phyloP scores from a whole-genome alignment of 2,888 invertebrate genomes.

The Terebella lapidaria region DNA sequence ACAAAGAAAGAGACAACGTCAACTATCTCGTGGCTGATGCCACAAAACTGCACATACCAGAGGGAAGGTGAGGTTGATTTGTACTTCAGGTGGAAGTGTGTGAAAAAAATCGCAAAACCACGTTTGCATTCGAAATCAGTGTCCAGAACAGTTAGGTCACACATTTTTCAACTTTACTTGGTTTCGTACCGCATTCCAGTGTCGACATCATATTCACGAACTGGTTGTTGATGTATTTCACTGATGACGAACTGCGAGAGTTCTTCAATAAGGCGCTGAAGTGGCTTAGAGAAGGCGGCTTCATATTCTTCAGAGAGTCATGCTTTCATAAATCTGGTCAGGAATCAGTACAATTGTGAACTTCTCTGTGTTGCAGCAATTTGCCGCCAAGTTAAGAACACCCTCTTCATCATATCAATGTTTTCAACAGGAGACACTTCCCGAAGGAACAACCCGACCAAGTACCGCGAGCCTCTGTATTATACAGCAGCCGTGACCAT shows the following conservation, averaged over 20 bases:
- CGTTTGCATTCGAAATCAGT: too few species aligned
- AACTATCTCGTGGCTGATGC: slow-evolving; percentile 57
- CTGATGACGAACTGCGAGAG: slow-evolving; percentile 54
- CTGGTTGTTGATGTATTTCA: slow-evolving; percentile 61
- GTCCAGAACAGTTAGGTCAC: too few species aligned
- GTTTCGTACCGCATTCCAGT: too few species aligned
- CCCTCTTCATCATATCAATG: too few species aligned
- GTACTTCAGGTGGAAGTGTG: too few species aligned
- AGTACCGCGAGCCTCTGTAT: slow-evolving; percentile 53
- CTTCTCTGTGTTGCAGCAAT: neutral
- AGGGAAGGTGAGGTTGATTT: slow-evolving; percentile 20
- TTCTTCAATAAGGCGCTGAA: slow-evolving; percentile 53
- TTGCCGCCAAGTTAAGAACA: too few species aligned
- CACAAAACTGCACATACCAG: slow-evolving; percentile 53
- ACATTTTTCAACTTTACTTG: too few species aligned
- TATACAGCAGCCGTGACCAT: slow-evolving; percentile 48
- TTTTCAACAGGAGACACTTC: neutral
- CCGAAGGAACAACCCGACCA: slow-evolving; percentile 38
- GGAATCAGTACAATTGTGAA: neutral
- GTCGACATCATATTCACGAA: slow-evolving; percentile 59
- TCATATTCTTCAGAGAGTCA: slow-evolving; percentile 58
- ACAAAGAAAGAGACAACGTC: slow-evolving; percentile 54
- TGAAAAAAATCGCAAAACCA: too few species aligned
- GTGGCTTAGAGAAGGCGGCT: slow-evolving; percentile 57
- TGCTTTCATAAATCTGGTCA: slow-evolving; percentile 58